Evolutionary conservation across 2,113 vertebrate species (phyloP).

Genomic region (Tupaia tana): DNA sequence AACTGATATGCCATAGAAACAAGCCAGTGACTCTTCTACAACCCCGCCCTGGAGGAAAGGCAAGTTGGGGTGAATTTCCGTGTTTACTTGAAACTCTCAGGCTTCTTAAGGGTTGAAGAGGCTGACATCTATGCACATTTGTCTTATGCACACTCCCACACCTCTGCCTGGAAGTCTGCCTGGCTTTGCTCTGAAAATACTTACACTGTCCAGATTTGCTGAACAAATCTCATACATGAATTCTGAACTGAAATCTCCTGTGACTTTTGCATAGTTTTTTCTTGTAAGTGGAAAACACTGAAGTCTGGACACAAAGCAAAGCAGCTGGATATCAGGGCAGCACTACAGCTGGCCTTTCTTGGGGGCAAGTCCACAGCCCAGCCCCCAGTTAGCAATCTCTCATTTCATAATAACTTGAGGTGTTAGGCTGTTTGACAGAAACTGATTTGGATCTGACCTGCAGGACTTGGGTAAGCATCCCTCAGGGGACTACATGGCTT

Average conservation of each 20-base stretch:
- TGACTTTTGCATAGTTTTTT: constrained; percentile 43
- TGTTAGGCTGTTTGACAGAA: constrained; percentile 88
- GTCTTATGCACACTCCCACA: not conserved
- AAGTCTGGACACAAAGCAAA: constrained; percentile 40
- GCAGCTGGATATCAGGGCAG: not conserved
- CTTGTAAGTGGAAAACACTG: constrained; percentile 15
- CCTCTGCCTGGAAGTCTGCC: constrained; percentile 24
- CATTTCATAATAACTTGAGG: constrained; percentile 85
- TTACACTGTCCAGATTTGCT: not conserved
- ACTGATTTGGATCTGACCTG: constrained; percentile 84
- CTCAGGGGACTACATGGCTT: constrained; percentile 78
- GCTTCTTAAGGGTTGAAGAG: not conserved
- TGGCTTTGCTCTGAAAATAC: not conserved
- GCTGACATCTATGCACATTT: not conserved
- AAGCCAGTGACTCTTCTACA: not conserved
- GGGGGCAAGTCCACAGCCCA: constrained; percentile 50
- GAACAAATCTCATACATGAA: constrained; percentile 5
- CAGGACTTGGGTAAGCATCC: constrained; percentile 78
- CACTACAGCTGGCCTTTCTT: not conserved
- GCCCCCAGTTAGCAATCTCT: constrained; percentile 70
- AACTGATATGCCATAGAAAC: constrained; percentile 40
- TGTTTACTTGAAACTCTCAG: not conserved
- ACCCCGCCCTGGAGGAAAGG: not conserved
- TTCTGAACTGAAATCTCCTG: not conserved
- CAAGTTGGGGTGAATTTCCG: not conserved